These are phyloP conservation scores for Atherinosoma microstoma DNA, from an alignment of 2,797 vertebrate genomes.

Conservation along the genomic window DNA sequence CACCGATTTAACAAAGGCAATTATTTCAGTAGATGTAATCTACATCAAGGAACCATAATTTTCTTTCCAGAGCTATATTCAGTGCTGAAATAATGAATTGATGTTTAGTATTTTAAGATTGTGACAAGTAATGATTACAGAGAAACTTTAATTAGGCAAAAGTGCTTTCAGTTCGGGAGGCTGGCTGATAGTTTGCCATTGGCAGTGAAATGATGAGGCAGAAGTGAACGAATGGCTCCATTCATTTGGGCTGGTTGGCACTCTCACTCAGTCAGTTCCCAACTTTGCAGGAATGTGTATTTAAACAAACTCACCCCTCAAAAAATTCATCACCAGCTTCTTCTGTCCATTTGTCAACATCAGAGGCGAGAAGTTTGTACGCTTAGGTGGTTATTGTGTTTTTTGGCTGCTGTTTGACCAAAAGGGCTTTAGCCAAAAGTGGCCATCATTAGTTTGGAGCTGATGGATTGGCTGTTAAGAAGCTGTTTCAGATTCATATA, in stretches of 20 bases:
- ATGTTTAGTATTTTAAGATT: conserved; percentile 41
- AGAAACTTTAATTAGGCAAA: conserved; percentile 61
- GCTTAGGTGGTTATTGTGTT: conserved; percentile 63
- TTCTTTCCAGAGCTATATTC: conserved; percentile 31
- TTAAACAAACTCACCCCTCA: conserved; percentile 53
- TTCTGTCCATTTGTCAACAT: conserved; percentile 66
- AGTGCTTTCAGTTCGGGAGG: conserved; percentile 44
- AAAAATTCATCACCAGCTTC: conserved; percentile 60
- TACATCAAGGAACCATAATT: conserved; percentile 22
- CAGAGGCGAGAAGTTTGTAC: conserved; percentile 43
- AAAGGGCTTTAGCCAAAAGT: conserved; percentile 58
- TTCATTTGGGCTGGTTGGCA: conserved; percentile 53
- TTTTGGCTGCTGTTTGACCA: conserved; percentile 43
- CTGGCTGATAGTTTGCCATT: conserved; percentile 30
- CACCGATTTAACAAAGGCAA: conserved; percentile 32
- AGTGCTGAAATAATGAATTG: conserved; percentile 29
- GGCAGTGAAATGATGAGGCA: conserved; percentile 46
- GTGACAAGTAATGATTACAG: conserved; percentile 46
- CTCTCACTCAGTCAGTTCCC: conserved; percentile 60
- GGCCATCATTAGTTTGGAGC: conserved; percentile 57
- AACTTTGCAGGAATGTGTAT: conserved; percentile 60
- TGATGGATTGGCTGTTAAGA: conserved; percentile 76
- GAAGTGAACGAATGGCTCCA: conserved; percentile 45
- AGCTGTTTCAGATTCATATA: conserved; percentile 61
- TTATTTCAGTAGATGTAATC: conserved; percentile 47